Conservation (phyloP, 2,888 invertebrate genomes). For the Vesta saturnalis region DNA sequence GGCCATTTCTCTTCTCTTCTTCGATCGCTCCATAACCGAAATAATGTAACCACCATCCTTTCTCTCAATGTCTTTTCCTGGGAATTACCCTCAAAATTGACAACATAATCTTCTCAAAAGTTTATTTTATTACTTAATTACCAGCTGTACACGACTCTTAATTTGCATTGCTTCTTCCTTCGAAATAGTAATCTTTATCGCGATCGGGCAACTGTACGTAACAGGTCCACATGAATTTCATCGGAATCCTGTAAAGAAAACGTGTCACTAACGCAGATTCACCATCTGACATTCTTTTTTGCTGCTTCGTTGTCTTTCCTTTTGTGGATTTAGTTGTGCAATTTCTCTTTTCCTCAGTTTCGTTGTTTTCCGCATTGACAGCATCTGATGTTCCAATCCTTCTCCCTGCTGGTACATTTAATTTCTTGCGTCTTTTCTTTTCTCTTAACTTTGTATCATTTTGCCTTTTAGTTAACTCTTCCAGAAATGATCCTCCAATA, state of each 20-base stretch:
- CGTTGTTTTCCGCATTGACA: background rate
- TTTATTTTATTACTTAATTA: too few relatives aligned
- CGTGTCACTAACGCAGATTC: too few relatives aligned
- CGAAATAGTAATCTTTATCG: too few relatives aligned
- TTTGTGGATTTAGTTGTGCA: background rate
- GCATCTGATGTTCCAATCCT: background rate
- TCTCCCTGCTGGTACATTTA: background rate
- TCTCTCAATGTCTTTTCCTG: background rate
- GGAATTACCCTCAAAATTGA: too few relatives aligned
- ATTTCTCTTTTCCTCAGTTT: background rate
- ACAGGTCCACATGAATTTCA: too few relatives aligned
- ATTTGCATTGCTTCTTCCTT: too few relatives aligned
- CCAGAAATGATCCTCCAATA: background rate
- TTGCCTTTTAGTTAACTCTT: background rate
- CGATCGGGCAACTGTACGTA: too few relatives aligned
- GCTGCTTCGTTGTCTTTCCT: background rate
- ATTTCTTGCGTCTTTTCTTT: too few relatives aligned
- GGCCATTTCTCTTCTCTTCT: background rate
- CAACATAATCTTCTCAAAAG: background rate
- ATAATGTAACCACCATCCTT: background rate
- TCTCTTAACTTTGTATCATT: background rate
- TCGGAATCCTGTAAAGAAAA: too few relatives aligned
- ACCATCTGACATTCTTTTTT: too few relatives aligned
- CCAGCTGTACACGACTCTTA: too few relatives aligned
- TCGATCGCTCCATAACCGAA: background rate